These are phyloP conservation scores for Poeciliopsis retropinna DNA, from an alignment of 2,113 vertebrate genomes.

Conservation along the genomic window DNA sequence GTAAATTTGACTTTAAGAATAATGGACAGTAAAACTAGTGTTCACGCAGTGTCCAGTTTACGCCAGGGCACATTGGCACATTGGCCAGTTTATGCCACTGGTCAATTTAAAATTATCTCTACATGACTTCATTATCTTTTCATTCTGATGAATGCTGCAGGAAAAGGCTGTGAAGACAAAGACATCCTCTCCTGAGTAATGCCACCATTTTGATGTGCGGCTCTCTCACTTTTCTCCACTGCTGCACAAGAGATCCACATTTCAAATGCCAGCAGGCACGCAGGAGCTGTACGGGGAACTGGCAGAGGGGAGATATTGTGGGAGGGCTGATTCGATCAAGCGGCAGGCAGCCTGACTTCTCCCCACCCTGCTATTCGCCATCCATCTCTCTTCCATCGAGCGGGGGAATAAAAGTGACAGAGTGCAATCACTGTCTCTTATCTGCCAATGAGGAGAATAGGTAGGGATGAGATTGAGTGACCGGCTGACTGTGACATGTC, in stretches of 20 bases:
- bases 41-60: too few species aligned
- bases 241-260: slow-evolving; percentile 47
- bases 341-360: slow-evolving; percentile 39
- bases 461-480: slow-evolving; percentile 61
- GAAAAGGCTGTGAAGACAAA: slow-evolving; percentile 30
- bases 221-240: slow-evolving; percentile 26
- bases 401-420: slow-evolving; percentile 68
- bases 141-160: neutral
- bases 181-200: slow-evolving; percentile 35
- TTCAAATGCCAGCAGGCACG: slow-evolving; percentile 65
- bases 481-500: slow-evolving; percentile 53
- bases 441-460: slow-evolving; percentile 68
- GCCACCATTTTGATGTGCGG: slow-evolving; percentile 43
- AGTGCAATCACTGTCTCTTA: slow-evolving; percentile 72
- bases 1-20: too few species aligned
- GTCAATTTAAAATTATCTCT: too few species aligned
- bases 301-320: slow-evolving; percentile 21
- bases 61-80: too few species aligned
- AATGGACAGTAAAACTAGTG: too few species aligned
- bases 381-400: slow-evolving; percentile 56
- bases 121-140: slow-evolving; percentile 28
- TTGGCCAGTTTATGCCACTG: too few species aligned
- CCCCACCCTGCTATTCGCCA: slow-evolving; percentile 17
- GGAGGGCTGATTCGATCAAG: slow-evolving; percentile 65
- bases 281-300: slow-evolving; percentile 1